Conservation (phyloP, 1,140 invertebrate genomes). For the Cyphomyrmex costatus region DNA sequence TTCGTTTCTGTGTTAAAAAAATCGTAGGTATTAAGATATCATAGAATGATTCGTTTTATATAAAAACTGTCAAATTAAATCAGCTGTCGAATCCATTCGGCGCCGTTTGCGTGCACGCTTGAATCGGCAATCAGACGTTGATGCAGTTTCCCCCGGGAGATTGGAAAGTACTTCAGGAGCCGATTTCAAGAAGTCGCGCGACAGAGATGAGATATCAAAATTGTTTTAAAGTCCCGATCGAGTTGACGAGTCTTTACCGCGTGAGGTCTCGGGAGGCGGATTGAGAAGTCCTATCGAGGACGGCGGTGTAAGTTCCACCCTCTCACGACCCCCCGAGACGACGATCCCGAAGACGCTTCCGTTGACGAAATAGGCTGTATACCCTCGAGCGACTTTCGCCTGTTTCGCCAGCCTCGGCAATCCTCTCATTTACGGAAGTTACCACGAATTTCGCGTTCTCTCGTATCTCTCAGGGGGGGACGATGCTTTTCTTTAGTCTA, state of each 20-base stretch:
- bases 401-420: slow-evolving; percentile 39
- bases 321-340: slow-evolving; percentile 18
- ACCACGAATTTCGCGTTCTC: slow-evolving; percentile 51
- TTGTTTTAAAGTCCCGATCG: slow-evolving; percentile 77
- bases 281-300: slow-evolving; percentile 64
- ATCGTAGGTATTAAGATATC: not conserved
- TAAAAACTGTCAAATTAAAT: slow-evolving; percentile 2
- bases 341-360: slow-evolving; percentile 33
- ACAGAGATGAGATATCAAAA: slow-evolving; percentile 76
- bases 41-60: slow-evolving; percentile 2
- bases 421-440: slow-evolving; percentile 61
- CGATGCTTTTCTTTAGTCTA: slow-evolving; percentile 36
- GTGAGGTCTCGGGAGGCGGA: slow-evolving; percentile 45
- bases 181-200: slow-evolving; percentile 50
- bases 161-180: slow-evolving; percentile 66
- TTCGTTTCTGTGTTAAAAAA: not conserved
- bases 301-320: slow-evolving; percentile 53
- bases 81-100: slow-evolving; percentile 33
- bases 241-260: slow-evolving; percentile 73
- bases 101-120: slow-evolving; percentile 14
- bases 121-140: slow-evolving; percentile 57
- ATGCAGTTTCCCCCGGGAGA: slow-evolving; percentile 65
- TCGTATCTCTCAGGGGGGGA: slow-evolving; percentile 14
- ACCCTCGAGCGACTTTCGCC: slow-evolving; percentile 47
- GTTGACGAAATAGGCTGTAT: slow-evolving; percentile 45